Base-by-base conservation (phyloP, 2,888 invertebrate genomes). In the Hyposoter didymator region DNA sequence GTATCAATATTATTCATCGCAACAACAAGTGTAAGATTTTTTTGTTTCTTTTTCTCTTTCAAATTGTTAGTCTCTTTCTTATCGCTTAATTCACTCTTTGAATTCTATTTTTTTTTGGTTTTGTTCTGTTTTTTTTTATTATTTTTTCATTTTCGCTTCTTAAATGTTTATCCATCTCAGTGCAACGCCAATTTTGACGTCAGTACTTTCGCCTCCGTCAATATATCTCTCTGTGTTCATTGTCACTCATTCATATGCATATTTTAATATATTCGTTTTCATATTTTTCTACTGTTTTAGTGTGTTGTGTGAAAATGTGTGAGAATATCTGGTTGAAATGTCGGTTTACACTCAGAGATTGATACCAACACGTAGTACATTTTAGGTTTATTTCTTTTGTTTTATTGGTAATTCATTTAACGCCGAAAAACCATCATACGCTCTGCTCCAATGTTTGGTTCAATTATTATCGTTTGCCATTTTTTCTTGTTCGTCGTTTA, bases 11-110 rank as follows among this genome's bases (percentile, higher is more conserved):
- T 92, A 92, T 92, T 92, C 88, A 92, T 91, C 88, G 90, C 91
- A 92, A 92, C 92, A 92, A 92, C 91, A 92, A 92, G 90, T 92
- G 89, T 90, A 90, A 89, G 89, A 89, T 88, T 89, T 91, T 91
- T 90, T 87, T 87, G 90, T 87, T 91, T 73, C 10, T 28, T 22
- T 59, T 73, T 17, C n/a, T 88, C 69, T 14, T 66, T 90, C 90
- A 90, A 87, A 89, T 89, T 88, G 88, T 87, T 81, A 76, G 84
- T 84, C 76, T 90, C 79, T 85, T 85, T 83, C 43, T 45, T 64
- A 49, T 62, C 55, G 32, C 91, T 64, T 14, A 17, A 19, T 73
- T 59, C 17, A 17, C 43, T 88, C 62, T 28, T 70, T 90, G 89
- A 90, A 88, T 89, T 88, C 83, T 82, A 67, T 89, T 86, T 79